phyloP scores from a whole-genome alignment of 1,140 invertebrate species.

The Drosophila nebulosa region DNA sequence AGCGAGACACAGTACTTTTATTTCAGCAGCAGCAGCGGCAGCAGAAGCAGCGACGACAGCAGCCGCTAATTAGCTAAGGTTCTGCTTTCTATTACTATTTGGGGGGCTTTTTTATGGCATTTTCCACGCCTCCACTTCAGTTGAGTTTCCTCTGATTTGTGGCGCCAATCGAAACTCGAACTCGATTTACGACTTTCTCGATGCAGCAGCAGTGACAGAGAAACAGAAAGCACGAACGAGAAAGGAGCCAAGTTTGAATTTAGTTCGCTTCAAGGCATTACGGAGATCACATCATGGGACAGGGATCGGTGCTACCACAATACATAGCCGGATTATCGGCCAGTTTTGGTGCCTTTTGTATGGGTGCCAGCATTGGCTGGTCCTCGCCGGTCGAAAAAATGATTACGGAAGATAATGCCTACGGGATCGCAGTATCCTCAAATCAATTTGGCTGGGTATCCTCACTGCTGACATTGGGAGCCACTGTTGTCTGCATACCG shows the following conservation, averaged over 20 bases:
- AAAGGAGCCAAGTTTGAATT: slow-evolving; percentile 40
- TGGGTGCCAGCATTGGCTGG: slow-evolving; percentile 86
- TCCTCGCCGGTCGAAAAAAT: slow-evolving; percentile 84
- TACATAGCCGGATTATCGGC: slow-evolving; percentile 79
- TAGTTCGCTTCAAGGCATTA: slow-evolving; percentile 10
- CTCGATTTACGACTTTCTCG: slow-evolving; percentile 37
- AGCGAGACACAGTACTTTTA: neutral
- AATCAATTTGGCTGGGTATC: slow-evolving; percentile 64
- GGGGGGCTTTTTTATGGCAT: slow-evolving; percentile 12
- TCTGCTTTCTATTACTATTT: slow-evolving; percentile 30
- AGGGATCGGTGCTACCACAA: slow-evolving; percentile 57
- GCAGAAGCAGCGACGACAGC: slow-evolving; percentile 1
- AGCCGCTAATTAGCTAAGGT: slow-evolving; percentile 31
- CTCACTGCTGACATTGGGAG: slow-evolving; percentile 77
- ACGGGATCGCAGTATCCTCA: slow-evolving; percentile 70
- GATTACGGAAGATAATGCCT: slow-evolving; percentile 74
- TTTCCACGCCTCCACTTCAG: neutral
- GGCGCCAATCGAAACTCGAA: neutral
- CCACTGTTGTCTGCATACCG: slow-evolving; percentile 84
- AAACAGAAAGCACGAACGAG: neutral
- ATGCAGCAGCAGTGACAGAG: slow-evolving; percentile 4
- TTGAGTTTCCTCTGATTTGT: neutral
- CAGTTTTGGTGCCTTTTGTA: slow-evolving; percentile 83
- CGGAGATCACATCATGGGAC: slow-evolving; percentile 30
- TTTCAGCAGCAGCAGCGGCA: neutral